Conservation (phyloP, 2,113 vertebrate species). For the Calonectris borealis region DNA sequence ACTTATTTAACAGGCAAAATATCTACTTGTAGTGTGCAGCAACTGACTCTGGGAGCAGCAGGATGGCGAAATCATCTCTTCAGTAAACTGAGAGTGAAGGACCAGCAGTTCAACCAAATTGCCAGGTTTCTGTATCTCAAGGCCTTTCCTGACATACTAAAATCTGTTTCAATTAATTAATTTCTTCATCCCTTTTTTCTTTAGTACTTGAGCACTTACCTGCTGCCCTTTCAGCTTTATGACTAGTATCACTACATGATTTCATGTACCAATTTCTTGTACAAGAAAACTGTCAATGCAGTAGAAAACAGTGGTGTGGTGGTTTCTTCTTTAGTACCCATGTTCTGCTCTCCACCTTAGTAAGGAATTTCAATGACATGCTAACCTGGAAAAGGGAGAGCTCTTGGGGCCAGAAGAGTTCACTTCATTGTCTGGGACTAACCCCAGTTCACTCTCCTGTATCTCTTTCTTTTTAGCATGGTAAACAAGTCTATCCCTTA, state of each 20-base stretch:
- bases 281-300: neutral
- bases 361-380: fast-evolving
- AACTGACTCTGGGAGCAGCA: neutral
- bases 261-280: neutral
- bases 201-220: neutral
- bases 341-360: neutral
- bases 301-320: neutral
- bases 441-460: neutral
- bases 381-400: neutral
- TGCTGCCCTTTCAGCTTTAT: neutral
- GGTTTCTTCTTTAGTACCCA: neutral
- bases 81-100: neutral
- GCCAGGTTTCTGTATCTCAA: neutral
- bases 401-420: neutral
- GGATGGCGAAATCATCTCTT: neutral
- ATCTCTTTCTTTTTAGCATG: neutral
- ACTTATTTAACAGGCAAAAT: neutral
- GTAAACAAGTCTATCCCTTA: neutral
- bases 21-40: neutral
- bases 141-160: neutral
- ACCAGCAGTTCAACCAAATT: neutral
- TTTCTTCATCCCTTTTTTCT: neutral
- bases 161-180: neutral
- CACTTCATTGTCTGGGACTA: neutral
- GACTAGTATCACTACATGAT: neutral